Evolutionary conservation across 2,888 invertebrate species (phyloP).

Genomic region (Ashinkailepas kermadecensis): DNA sequence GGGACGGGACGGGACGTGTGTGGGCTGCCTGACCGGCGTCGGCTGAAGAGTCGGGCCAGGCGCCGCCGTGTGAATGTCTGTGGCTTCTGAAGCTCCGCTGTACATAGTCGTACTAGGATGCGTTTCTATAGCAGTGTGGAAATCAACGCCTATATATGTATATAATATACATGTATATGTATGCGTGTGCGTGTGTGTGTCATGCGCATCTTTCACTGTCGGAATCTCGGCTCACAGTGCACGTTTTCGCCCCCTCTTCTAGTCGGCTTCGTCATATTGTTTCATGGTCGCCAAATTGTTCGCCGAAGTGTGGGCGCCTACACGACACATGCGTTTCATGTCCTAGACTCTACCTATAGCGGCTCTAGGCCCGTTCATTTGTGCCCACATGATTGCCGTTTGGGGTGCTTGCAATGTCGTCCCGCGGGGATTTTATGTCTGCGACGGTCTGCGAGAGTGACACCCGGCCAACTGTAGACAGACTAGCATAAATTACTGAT

Average conservation of each 20-base stretch:
- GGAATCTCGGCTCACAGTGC: not conserved
- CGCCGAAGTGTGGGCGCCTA: no score
- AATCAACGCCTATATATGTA: slow-evolving; percentile 12
- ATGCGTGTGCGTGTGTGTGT: not conserved
- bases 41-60: not conserved
- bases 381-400: not conserved
- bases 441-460: not conserved
- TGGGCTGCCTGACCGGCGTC: not conserved
- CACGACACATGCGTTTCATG: not conserved
- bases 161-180: not conserved
- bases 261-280: slow-evolving; percentile 1
- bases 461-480: not conserved
- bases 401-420: slow-evolving; percentile 14
- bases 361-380: slow-evolving; percentile 13
- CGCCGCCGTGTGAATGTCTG: not conserved
- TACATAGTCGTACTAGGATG: slow-evolving; percentile 15
- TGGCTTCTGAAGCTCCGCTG: slow-evolving; percentile 15
- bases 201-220: not conserved
- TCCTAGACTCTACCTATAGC: not conserved
- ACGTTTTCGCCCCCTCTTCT: not conserved
- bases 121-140: slow-evolving; percentile 20
- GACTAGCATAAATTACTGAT: slow-evolving; percentile 3
- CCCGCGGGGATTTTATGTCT: not conserved
- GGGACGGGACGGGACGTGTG: no score
- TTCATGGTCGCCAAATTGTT: slow-evolving; percentile 6